Percentiles rank a stretch among this genome's conserved stretches.
These are phyloP conservation scores for Doryteuthis pealeii DNA, from an alignment of 1,140 invertebrate species.

Conservation along the genomic window DNA sequence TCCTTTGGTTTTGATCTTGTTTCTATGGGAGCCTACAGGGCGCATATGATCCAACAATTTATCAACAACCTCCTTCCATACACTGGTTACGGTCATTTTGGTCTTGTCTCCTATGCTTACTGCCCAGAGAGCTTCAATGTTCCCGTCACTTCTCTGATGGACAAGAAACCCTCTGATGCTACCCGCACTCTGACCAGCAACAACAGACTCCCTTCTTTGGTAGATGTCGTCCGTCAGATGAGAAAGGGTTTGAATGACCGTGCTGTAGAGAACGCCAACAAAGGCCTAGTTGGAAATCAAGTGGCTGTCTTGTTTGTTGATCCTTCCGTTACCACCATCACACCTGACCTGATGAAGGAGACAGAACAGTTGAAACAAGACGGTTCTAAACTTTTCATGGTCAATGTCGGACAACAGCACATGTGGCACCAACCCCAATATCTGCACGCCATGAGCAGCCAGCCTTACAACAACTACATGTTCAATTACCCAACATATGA, in stretches of 20 bases:
- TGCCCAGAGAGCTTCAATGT: neutral
- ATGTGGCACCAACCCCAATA: neutral
- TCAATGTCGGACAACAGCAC: neutral
- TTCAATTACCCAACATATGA: neutral
- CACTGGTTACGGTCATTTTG: neutral
- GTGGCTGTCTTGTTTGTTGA: neutral
- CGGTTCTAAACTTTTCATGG: neutral
- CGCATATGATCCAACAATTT: constrained; percentile 31
- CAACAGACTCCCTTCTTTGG: neutral
- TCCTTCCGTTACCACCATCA: neutral
- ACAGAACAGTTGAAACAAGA: neutral
- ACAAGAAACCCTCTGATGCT: neutral
- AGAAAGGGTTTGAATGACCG: neutral
- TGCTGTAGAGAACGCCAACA: too few species aligned
- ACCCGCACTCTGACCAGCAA: too few species aligned
- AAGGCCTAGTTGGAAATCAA: neutral
- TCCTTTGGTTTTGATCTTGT: constrained; percentile 39
- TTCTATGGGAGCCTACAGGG: constrained; percentile 23
- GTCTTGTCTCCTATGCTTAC: neutral
- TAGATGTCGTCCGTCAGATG: neutral
- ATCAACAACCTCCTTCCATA: constrained; percentile 17
- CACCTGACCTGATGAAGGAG: neutral
- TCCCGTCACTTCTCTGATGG: neutral
- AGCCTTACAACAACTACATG: constrained; percentile 1
- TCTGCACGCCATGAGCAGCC: neutral